Evolutionary conservation across 2,797 vertebrate genomes (phyloP), one percentile per base, ranked within the genome.

Genomic region (Darevskia mixta): DNA sequence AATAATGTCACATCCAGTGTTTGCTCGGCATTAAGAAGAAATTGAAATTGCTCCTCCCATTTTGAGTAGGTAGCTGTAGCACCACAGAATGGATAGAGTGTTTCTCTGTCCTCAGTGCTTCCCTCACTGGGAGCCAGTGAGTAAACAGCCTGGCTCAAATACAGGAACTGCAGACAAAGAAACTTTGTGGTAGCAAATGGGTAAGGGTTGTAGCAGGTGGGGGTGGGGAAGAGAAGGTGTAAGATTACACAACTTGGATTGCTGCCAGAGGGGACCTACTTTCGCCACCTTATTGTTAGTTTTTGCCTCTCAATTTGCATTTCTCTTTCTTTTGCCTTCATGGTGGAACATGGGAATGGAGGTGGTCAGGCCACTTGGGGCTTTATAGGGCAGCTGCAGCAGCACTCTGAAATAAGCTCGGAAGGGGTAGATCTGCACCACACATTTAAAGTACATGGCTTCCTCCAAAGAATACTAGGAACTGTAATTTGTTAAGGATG

Each of bases 71-170:
- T 66, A 81, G 71, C 83, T 67, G 23, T 55, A 55, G 58, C 83
- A 73, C 76, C 61, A 29, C 67, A 80, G 82, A 80, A 49, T 15
- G 32, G 41, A 80, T 81, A 67, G 32, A 66, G 69, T 55, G 27
- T 81, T 49, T 81, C 45, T 81, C 58, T 81, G 83, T 89, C 66
- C 49, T 41, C 20, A 13, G 0, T 71, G 87, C 93, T 75, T 94
- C 87, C 81, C 79, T 67, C 78, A 55, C 84, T 76, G 79, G 85
- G 49, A 32, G 41, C 71, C 73, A 55, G 72, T 88, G 84, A 82
- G 29, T 89, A 82, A 89, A 81, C 78, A 89, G 78, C 69, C 71
- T 75, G 79, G 73, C 69, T 87, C 69, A 85, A 89, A 85, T 25
- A 17, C 43, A 67, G 43, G 84, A 76, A 81, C 32, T 29, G 43